Conservation (phyloP, 2,113 vertebrate species). For the Delphinus delphis region DNA sequence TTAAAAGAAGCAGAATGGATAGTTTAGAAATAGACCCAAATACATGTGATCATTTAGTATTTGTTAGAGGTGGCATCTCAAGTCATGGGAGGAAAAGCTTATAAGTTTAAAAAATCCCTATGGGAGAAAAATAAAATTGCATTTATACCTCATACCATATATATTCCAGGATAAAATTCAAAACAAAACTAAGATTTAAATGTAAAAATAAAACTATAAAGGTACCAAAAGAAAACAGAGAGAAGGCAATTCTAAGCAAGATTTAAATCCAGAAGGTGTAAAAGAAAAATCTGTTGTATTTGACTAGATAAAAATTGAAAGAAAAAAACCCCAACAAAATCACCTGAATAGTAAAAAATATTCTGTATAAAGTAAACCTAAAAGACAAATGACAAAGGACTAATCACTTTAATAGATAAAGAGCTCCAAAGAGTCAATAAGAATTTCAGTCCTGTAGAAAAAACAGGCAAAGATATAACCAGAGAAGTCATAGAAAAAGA, state of each 20-base stretch:
- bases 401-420: not conserved
- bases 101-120: not conserved
- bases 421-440: not conserved
- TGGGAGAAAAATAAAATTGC: not conserved
- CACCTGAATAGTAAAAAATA: not conserved
- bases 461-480: not conserved
- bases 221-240: not conserved
- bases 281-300: not conserved
- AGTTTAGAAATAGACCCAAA: not conserved
- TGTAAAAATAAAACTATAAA: not conserved
- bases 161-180: not conserved
- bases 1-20: not conserved
- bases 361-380: not conserved
- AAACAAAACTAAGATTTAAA: conserved; percentile 28
- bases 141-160: not conserved
- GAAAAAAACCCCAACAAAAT: not conserved
- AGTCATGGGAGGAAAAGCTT: not conserved
- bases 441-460: not conserved
- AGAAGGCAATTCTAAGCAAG: not conserved
- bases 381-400: not conserved
- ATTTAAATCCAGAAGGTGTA: not conserved
- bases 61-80: not conserved
- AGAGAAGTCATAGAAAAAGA: not conserved
- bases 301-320: not conserved
- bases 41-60: not conserved